Evolutionary conservation across 2,888 invertebrate species (phyloP).

Genomic region (Eueremaeus valkanovi): DNA sequence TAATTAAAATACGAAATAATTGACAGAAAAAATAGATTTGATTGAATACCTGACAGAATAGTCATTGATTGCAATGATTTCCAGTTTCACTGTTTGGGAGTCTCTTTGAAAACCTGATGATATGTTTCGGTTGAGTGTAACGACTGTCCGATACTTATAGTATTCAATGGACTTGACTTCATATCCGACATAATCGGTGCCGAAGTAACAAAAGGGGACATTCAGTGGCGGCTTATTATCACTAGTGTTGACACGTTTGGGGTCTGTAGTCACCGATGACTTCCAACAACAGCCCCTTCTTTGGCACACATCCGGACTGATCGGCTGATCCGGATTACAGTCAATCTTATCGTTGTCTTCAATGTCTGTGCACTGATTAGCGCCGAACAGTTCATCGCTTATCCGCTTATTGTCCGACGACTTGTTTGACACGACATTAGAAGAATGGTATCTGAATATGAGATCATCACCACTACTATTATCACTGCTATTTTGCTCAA

Average conservation of each 20-base stretch:
- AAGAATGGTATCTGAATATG: neutral
- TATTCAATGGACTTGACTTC: neutral
- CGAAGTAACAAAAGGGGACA: slow-evolving; percentile 38
- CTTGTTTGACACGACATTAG: too few species aligned
- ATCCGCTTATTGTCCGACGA: neutral
- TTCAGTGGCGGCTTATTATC: slow-evolving; percentile 23
- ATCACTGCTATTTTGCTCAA: neutral
- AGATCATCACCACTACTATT: neutral
- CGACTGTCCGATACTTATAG: neutral
- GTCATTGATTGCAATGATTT: slow-evolving; percentile 32
- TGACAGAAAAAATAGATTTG: neutral
- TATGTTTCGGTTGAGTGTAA: slow-evolving; percentile 10
- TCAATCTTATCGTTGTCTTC: slow-evolving; percentile 10
- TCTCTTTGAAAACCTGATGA: slow-evolving; percentile 30
- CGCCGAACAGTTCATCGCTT: neutral
- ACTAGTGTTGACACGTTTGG: neutral
- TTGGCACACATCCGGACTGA: slow-evolving; percentile 42
- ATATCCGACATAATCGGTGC: slow-evolving; percentile 32
- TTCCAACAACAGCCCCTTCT: slow-evolving; percentile 38
- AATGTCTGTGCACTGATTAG: neutral
- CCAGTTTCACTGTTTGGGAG: slow-evolving; percentile 25
- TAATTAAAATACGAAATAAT: neutral
- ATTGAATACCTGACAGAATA: neutral
- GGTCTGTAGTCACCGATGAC: neutral
- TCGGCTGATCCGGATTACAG: slow-evolving; percentile 40